Evolutionary conservation across 2,113 vertebrate species (phyloP).

Genomic region (Xiphophorus maculatus): DNA sequence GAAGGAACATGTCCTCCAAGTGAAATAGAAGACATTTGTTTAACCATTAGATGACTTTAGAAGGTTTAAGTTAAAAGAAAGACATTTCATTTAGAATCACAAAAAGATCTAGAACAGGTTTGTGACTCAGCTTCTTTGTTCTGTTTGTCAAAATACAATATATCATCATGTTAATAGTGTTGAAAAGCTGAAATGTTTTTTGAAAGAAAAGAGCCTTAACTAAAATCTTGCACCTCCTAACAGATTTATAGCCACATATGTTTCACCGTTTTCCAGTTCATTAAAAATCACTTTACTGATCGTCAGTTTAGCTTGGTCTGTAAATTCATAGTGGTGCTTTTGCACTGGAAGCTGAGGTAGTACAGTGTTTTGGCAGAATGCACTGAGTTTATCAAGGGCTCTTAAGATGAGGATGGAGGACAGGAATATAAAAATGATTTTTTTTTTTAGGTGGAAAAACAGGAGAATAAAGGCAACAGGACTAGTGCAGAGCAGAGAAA

Average conservation of each 20-base stretch:
- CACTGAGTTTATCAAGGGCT: slow-evolving; percentile 19
- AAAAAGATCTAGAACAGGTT: too few species aligned
- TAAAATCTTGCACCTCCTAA: neutral
- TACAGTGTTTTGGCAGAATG: slow-evolving; percentile 81
- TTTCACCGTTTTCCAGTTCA: neutral
- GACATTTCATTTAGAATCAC: too few species aligned
- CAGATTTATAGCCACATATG: neutral
- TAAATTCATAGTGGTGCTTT: slow-evolving; percentile 83
- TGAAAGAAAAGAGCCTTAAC: neutral
- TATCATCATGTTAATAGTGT: too few species aligned
- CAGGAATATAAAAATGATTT: slow-evolving; percentile 4
- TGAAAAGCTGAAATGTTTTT: too few species aligned
- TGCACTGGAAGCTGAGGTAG: slow-evolving; percentile 88
- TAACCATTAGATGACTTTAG: neutral
- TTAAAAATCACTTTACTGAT: slow-evolving; percentile 12
- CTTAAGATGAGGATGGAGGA: slow-evolving; percentile 1
- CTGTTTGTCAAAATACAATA: too few species aligned
- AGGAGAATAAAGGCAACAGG: neutral
- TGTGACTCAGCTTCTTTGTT: too few species aligned
- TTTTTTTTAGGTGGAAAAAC: neutral
- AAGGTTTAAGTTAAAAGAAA: too few species aligned
- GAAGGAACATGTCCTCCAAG: too few species aligned
- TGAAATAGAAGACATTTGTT: neutral
- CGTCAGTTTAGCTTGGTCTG: slow-evolving; percentile 10
- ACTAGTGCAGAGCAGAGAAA: neutral